Evolutionary conservation across 2,113 vertebrate species (phyloP).

Genomic region (Ctenomys sociabilis): DNA sequence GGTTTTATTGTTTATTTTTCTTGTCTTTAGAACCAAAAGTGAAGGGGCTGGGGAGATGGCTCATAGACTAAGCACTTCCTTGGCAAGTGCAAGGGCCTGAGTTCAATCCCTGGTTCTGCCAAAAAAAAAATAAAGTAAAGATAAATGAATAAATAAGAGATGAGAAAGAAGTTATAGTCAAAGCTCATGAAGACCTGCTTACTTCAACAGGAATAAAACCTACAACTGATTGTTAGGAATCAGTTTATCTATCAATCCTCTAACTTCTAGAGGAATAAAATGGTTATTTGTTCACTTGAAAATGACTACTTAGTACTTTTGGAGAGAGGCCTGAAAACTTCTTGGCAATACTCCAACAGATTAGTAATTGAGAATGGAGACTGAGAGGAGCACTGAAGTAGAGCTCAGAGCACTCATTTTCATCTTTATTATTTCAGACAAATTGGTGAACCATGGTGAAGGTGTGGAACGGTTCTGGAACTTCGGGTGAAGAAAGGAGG

Average conservation of each 20-base stretch:
- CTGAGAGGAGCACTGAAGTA: constrained; percentile 63
- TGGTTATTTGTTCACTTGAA: constrained; percentile 58
- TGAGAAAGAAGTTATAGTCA: neutral
- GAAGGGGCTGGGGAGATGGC: too few species aligned
- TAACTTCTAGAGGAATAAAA: constrained; percentile 38
- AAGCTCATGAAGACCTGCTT: neutral
- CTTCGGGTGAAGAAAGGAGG: constrained; percentile 32
- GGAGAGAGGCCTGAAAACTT: constrained; percentile 63
- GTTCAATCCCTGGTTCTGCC: too few species aligned
- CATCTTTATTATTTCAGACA: constrained; percentile 71
- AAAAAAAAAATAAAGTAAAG: too few species aligned
- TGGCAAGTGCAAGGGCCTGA: too few species aligned
- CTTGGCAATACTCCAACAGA: constrained; percentile 71
- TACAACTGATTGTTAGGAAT: neutral
- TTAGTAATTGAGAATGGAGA: constrained; percentile 74
- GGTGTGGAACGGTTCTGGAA: constrained; percentile 53
- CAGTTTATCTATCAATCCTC: constrained; percentile 19
- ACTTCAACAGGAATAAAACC: neutral
- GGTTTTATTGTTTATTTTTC: too few species aligned
- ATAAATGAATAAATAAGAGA: neutral
- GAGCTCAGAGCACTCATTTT: constrained; percentile 66
- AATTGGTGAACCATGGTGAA: constrained; percentile 52
- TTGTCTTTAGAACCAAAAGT: too few species aligned
- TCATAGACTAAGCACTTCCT: too few species aligned
- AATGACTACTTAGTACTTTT: constrained; percentile 60